Percentiles rank a stretch among this genome's conserved stretches.
phyloP scores from a whole-genome alignment of 2,113 vertebrate genomes.

The Gambusia holbrooki region DNA sequence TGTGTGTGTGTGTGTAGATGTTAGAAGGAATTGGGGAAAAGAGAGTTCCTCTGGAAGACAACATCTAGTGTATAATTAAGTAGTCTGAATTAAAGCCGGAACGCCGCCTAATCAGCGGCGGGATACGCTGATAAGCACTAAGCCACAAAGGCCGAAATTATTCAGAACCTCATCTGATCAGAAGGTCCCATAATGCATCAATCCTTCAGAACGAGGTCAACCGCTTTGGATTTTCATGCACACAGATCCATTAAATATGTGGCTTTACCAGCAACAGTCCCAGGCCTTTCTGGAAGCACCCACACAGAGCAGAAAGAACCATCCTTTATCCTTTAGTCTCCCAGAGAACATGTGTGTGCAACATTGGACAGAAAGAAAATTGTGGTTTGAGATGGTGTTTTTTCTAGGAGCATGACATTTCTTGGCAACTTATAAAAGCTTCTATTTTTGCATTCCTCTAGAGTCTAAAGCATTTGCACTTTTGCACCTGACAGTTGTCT shows the following conservation, averaged over 20 bases:
- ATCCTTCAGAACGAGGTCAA: slow-evolving; percentile 64
- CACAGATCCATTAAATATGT: slow-evolving; percentile 54
- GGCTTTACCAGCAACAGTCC: slow-evolving; percentile 30
- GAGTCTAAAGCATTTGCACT: slow-evolving; percentile 8
- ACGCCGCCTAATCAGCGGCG: slow-evolving; percentile 66
- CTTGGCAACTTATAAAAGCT: slow-evolving; percentile 25
- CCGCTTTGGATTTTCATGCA: slow-evolving; percentile 44
- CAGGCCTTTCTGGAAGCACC: slow-evolving; percentile 6
- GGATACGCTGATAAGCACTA: slow-evolving; percentile 72
- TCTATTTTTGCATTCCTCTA: slow-evolving; percentile 12
- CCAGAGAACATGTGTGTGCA: slow-evolving; percentile 8
- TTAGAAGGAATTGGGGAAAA: slow-evolving; percentile 13
- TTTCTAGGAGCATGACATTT: slow-evolving; percentile 36
- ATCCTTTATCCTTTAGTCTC: slow-evolving; percentile 1
- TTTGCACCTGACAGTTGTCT: slow-evolving; percentile 21
- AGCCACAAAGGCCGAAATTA: slow-evolving; percentile 66
- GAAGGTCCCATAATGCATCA: slow-evolving; percentile 55
- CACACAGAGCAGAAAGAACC: not conserved
- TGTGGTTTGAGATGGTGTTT: slow-evolving; percentile 2
- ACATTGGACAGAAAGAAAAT: not conserved
- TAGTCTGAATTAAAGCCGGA: slow-evolving; percentile 70
- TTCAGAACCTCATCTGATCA: slow-evolving; percentile 61
- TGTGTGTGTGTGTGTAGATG: too few species aligned
- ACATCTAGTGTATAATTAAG: slow-evolving; percentile 78
- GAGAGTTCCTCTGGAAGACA: slow-evolving; percentile 61